phyloP scores from a whole-genome alignment of 2,888 invertebrate genomes.

The Tillus elongatus region DNA sequence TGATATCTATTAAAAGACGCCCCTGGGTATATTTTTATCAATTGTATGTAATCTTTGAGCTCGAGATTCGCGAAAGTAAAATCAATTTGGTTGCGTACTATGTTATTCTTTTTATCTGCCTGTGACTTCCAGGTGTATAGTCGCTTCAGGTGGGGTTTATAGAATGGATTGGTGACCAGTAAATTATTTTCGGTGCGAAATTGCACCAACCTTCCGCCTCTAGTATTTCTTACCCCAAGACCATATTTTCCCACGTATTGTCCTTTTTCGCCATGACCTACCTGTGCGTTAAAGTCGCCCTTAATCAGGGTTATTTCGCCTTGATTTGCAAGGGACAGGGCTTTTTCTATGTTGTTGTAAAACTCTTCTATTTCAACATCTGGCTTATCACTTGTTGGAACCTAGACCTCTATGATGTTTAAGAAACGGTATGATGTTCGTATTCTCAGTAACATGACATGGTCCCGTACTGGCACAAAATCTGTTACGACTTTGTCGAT shows the following conservation, averaged over 20 bases:
- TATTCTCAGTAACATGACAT: too few species aligned
- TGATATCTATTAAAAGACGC: background rate
- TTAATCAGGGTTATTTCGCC: conserved; percentile 15
- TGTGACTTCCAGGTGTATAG: conserved; percentile 23
- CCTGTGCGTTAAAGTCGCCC: conserved; percentile 22
- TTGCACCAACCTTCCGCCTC: conserved; percentile 20
- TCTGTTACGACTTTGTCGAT: too few species aligned
- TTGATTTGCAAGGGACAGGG: too few species aligned
- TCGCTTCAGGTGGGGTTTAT: conserved; percentile 18
- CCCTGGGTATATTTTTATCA: background rate
- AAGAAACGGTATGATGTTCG: too few species aligned
- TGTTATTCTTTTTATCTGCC: background rate
- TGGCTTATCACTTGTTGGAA: too few species aligned
- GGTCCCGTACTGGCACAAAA: too few species aligned
- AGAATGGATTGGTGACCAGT: conserved; percentile 12
- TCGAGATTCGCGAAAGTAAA: too few species aligned
- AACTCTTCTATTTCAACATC: too few species aligned
- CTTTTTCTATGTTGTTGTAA: too few species aligned
- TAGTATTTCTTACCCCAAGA: conserved; percentile 19
- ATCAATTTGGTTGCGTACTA: background rate
- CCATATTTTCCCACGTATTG: conserved; percentile 17
- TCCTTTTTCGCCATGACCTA: conserved; percentile 14
- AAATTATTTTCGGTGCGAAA: conserved; percentile 21
- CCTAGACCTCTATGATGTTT: too few species aligned
- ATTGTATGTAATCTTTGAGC: background rate